Conservation (phyloP, 2,888 invertebrate species). For the Dastarcus helophoroides region DNA sequence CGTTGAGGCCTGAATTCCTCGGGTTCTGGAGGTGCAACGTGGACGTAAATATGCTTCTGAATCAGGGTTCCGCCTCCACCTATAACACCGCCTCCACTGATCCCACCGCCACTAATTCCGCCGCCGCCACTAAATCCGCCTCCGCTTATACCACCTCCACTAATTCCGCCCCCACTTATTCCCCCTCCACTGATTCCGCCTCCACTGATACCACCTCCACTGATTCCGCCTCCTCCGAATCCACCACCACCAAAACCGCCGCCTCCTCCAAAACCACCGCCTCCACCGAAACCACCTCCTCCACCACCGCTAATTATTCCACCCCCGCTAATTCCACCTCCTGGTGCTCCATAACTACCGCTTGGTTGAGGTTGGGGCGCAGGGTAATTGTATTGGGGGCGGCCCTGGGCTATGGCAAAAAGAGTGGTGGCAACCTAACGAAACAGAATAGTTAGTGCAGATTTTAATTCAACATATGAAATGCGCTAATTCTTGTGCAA, state of each 20-base stretch:
- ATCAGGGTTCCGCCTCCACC: slow-evolving; percentile 45
- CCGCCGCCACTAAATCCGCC: slow-evolving; percentile 26
- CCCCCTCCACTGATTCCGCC: slow-evolving; percentile 16
- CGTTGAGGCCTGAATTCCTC: slow-evolving; percentile 51
- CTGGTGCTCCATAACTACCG: slow-evolving; percentile 16
- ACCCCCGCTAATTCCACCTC: not conserved
- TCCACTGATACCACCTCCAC: slow-evolving; percentile 6
- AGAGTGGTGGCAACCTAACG: slow-evolving; percentile 31
- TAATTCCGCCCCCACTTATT: slow-evolving; percentile 13
- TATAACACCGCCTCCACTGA: not conserved
- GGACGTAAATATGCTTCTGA: slow-evolving; percentile 78
- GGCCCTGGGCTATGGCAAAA: slow-evolving; percentile 45
- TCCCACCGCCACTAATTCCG: no score
- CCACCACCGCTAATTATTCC: slow-evolving; percentile 3
- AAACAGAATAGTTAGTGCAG: no score
- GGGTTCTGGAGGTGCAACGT: slow-evolving; percentile 76
- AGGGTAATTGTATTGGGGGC: slow-evolving; percentile 52
- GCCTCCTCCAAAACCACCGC: slow-evolving; percentile 23
- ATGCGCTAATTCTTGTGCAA: no score
- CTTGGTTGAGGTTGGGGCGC: slow-evolving; percentile 25
- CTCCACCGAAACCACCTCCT: slow-evolving; percentile 22
- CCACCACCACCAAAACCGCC: slow-evolving; percentile 27
- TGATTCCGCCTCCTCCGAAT: slow-evolving; percentile 10
- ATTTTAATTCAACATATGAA: no score
- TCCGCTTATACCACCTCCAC: slow-evolving; percentile 13